phyloP scores from a whole-genome alignment of 2,113 vertebrate species.

The Hiodon tergisus region DNA sequence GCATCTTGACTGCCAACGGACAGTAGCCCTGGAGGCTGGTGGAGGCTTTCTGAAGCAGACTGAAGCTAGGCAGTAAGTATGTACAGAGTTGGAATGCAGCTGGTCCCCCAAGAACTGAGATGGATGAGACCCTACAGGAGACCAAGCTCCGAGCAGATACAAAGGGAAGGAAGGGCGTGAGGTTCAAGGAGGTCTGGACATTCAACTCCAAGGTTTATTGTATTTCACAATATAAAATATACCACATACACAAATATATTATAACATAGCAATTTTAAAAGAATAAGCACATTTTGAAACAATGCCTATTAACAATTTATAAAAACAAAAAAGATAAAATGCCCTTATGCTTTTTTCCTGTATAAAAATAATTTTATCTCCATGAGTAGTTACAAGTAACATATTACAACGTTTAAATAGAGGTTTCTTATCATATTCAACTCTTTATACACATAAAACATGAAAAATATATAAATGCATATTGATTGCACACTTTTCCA shows the following conservation, averaged over 20 bases:
- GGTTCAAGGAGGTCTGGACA: conserved; percentile 31
- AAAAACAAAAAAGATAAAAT: conserved; percentile 76
- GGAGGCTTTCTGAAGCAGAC: conserved; percentile 47
- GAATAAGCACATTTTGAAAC: conserved; percentile 56
- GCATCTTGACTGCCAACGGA: too few relatives aligned
- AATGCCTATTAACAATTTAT: conserved; percentile 57
- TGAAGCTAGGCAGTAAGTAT: conserved; percentile 44
- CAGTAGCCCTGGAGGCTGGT: too few relatives aligned
- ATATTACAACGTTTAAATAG: conserved; percentile 87
- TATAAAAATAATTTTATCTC: conserved; percentile 97
- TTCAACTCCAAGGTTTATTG: conserved; percentile 73
- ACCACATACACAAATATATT: conserved; percentile 72
- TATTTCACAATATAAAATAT: conserved; percentile 72
- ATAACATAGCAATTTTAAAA: conserved; percentile 58
- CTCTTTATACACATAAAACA: conserved; percentile 69
- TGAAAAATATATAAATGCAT: conserved; percentile 46
- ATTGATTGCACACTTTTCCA: conserved; percentile 92
- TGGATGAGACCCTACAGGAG: conserved; percentile 21
- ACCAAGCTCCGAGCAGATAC: conserved; percentile 15
- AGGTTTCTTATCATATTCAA: conserved; percentile 59
- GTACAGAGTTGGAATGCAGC: conserved; percentile 53
- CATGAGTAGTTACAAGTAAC: conserved; percentile 66
- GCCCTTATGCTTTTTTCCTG: conserved; percentile 85
- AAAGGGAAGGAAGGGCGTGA: conserved; percentile 20
- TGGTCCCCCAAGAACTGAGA: conserved; percentile 45